Percentiles rank a stretch among this genome's conserved stretches.
Conservation (phyloP, 2,113 vertebrate genomes). For the Albula goreensis region DNA sequence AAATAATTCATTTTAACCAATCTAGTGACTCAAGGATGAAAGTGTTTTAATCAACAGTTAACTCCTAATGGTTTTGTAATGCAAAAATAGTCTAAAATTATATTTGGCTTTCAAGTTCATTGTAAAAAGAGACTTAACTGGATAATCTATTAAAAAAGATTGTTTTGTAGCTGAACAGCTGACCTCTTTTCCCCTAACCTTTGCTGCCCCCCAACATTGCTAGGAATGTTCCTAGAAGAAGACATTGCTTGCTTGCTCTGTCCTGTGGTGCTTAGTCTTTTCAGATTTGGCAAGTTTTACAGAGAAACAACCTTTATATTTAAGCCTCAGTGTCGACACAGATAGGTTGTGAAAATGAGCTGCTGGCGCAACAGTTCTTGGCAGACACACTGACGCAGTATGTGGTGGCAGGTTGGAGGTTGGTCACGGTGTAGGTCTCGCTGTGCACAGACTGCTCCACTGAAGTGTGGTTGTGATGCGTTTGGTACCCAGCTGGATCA, state of each 20-base stretch:
- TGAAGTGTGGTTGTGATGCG: background rate
- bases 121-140: background rate
- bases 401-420: conserved; percentile 53
- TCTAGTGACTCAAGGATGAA: conserved; percentile 34
- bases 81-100: conserved; percentile 30
- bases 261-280: background rate
- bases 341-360: conserved; percentile 47
- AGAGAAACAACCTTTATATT: conserved; percentile 26
- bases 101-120: conserved; percentile 4
- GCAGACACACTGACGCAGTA: conserved; percentile 62
- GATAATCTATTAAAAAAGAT: conserved; percentile 1
- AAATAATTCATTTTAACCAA: conserved; percentile 39
- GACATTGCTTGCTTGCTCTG: background rate
- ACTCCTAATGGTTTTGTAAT: background rate
- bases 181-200: background rate
- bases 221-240: conserved; percentile 23
- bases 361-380: conserved; percentile 43
- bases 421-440: conserved; percentile 39
- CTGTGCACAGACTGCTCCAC: conserved; percentile 38
- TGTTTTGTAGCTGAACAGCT: background rate
- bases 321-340: conserved; percentile 48
- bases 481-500: conserved; percentile 30
- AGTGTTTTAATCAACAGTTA: conserved; percentile 44
- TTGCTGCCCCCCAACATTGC: background rate
- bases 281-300: background rate